These are phyloP conservation scores for Decapterus maruadsi DNA, from an alignment of 2,797 vertebrate species.

Conservation along the genomic window DNA sequence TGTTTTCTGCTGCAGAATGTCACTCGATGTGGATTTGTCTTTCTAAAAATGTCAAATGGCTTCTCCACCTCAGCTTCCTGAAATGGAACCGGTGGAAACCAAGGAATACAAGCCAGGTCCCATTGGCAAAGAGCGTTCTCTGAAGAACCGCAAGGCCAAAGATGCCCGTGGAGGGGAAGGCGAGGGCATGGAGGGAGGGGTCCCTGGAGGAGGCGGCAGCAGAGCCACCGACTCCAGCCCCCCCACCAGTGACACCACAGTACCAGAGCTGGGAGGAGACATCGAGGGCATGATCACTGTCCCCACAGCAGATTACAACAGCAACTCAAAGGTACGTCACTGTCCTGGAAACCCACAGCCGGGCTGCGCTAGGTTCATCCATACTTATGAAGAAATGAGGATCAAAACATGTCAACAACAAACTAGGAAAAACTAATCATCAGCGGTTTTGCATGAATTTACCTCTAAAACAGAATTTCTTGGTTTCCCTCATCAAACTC, in stretches of 20 bases:
- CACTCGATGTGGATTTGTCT: neutral
- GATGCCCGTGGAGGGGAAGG: constrained; percentile 92
- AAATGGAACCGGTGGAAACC: constrained; percentile 93
- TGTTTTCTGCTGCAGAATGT: neutral
- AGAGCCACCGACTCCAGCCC: constrained; percentile 90
- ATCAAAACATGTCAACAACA: too few species aligned
- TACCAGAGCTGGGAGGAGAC: constrained; percentile 91
- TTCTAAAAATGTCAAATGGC: neutral
- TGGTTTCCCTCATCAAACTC: too few species aligned
- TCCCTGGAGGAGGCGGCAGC: constrained; percentile 76
- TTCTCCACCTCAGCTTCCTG: constrained; percentile 88
- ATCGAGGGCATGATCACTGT: constrained; percentile 97
- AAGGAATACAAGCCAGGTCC: constrained; percentile 99
- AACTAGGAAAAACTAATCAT: too few species aligned
- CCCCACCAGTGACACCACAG: constrained; percentile 88
- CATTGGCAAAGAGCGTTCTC: constrained; percentile 97
- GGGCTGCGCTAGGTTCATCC: neutral
- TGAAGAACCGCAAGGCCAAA: constrained; percentile 98
- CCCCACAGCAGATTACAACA: constrained; percentile 92
- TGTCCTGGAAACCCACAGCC: neutral
- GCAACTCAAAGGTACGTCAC: constrained; percentile 90
- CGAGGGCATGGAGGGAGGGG: constrained; percentile 91
- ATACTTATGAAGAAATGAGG: neutral
- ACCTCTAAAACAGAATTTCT: too few species aligned
- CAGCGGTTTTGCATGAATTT: too few species aligned